A percentile compares a stretch with the other conserved stretches of the same genome.
Evolutionary conservation across 1,140 invertebrate species (phyloP).

Genomic region (Aricia agestis): DNA sequence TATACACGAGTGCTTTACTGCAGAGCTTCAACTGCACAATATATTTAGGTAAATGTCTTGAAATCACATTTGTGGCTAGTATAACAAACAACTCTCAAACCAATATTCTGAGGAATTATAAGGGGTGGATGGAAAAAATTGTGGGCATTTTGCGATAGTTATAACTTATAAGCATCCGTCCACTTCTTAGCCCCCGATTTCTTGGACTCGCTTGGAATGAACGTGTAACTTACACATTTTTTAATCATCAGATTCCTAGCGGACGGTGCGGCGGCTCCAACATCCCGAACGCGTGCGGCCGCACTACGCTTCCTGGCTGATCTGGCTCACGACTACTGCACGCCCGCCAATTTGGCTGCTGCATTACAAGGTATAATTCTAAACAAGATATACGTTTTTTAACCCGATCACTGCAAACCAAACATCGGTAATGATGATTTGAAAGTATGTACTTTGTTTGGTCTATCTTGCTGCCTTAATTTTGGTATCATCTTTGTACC

Average conservation of each 20-base stretch:
- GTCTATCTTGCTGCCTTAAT: too few relatives aligned
- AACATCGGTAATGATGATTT: too few relatives aligned
- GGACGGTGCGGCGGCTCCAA: constrained; percentile 94
- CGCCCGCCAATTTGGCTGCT: constrained; percentile 67
- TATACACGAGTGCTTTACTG: constrained; percentile 84
- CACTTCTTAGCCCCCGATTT: too few relatives aligned
- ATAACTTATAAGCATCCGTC: too few relatives aligned
- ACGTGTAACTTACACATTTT: neutral
- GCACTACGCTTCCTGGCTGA: constrained; percentile 85
- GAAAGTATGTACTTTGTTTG: too few relatives aligned
- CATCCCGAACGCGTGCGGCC: constrained; percentile 88
- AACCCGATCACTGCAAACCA: neutral
- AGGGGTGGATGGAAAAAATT: too few relatives aligned
- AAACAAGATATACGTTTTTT: neutral
- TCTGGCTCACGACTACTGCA: constrained; percentile 79
- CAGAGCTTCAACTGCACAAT: constrained; percentile 78
- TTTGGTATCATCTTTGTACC: too few relatives aligned
- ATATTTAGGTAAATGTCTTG: constrained; percentile 73
- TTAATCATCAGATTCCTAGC: constrained; percentile 81
- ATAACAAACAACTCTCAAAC: too few relatives aligned
- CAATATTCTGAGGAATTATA: too few relatives aligned
- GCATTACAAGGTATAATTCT: constrained; percentile 49
- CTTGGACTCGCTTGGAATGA: too few relatives aligned
- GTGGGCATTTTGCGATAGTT: too few relatives aligned
- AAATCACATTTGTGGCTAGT: too few relatives aligned